Evolutionary conservation across 2,797 vertebrate genomes (phyloP).

Genomic region (Eidolon dupreanum): DNA sequence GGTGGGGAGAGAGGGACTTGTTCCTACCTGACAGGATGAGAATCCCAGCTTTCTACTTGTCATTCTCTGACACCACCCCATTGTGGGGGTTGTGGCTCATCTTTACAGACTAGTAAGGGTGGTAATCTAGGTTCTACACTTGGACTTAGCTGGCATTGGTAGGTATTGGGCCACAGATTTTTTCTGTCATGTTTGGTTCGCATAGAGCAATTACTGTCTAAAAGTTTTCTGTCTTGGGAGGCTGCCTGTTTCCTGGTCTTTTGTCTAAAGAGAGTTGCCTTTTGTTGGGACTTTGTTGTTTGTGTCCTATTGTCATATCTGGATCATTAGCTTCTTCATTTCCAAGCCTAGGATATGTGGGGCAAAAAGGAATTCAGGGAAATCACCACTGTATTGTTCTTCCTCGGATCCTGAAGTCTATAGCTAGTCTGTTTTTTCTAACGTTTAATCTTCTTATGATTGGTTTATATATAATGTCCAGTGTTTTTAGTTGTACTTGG

Average conservation of each 20-base stretch:
- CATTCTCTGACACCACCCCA: background rate
- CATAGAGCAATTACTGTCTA: background rate
- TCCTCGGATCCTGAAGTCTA: background rate
- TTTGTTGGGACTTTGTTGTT: background rate
- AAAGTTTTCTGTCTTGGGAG: background rate
- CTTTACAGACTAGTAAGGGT: background rate
- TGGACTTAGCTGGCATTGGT: background rate
- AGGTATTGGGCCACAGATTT: background rate
- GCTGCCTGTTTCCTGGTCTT: background rate
- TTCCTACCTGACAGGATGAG: background rate
- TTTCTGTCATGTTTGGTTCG: background rate
- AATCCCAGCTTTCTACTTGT: background rate
- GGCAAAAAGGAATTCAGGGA: background rate
- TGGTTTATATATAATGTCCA: background rate
- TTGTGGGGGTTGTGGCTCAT: background rate
- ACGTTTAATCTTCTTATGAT: background rate
- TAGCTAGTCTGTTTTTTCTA: background rate
- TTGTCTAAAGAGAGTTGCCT: background rate
- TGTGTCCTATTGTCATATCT: background rate
- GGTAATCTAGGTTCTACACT: background rate
- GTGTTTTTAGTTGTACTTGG: slow-evolving; percentile 22
- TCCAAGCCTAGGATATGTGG: background rate
- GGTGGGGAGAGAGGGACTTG: background rate
- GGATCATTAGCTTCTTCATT: background rate
- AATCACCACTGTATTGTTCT: background rate